Conservation (phyloP, 2,113 vertebrate species). For the Alethe diademata region DNA sequence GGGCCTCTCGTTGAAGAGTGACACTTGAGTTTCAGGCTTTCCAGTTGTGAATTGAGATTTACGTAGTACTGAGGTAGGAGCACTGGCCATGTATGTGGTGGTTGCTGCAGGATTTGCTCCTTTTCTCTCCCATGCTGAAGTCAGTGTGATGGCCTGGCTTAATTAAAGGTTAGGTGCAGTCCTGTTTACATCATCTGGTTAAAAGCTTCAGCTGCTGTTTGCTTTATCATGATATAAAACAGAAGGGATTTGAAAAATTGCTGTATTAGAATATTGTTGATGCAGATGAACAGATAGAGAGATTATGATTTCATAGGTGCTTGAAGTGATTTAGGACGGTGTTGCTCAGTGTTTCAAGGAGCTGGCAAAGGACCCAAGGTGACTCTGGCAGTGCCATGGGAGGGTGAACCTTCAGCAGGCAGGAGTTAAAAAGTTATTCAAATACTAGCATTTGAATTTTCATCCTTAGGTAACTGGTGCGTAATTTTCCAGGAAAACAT, state of each 20-base stretch:
- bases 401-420: background rate
- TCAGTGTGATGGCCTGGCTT: background rate
- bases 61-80: fast-evolving
- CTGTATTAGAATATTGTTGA: background rate
- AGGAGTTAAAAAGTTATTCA: background rate
- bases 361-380: background rate
- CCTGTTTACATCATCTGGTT: background rate
- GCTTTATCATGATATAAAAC: background rate
- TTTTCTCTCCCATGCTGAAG: background rate
- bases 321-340: background rate
- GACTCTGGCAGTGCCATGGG: background rate
- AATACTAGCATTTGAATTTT: background rate
- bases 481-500: background rate
- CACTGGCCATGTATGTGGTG: background rate
- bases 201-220: background rate
- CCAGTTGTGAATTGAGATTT: background rate
- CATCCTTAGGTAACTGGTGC: background rate
- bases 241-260: background rate
- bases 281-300: background rate
- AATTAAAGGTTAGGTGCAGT: background rate
- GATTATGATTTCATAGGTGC: background rate
- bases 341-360: background rate
- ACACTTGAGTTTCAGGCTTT: background rate
- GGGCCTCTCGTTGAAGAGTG: background rate
- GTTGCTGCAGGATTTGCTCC: background rate